Conservation (phyloP, 2,888 invertebrate species). For the Orthosia gracilis region DNA sequence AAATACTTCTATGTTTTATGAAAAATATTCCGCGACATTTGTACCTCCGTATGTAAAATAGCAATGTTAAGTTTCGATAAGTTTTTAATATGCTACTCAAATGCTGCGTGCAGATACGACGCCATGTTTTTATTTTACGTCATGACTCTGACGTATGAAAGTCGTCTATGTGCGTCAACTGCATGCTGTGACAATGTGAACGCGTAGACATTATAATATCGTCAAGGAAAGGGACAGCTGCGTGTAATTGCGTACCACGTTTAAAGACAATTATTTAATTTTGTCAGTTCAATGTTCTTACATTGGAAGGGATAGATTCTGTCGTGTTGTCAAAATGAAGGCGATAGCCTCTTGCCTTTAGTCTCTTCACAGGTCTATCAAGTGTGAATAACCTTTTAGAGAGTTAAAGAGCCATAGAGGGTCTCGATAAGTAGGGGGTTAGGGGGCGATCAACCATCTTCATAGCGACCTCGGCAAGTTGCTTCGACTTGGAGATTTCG, state of each 20-base stretch:
- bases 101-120: constrained; percentile 13
- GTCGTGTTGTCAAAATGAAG: background rate
- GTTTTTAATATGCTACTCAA: background rate
- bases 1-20: no score
- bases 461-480: no score
- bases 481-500: no score
- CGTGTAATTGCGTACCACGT: background rate
- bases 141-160: constrained; percentile 38
- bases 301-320: background rate
- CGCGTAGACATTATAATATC: background rate
- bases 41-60: background rate
- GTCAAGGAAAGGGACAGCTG: background rate
- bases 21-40: no score
- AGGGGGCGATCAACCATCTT: no score
- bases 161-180: constrained; percentile 18
- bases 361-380: no score
- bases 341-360: background rate
- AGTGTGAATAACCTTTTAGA: no score
- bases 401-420: no score
- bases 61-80: background rate
- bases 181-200: constrained; percentile 8
- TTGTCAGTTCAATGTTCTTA: background rate
- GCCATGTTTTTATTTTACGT: constrained; percentile 36
- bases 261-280: constrained; percentile 7
- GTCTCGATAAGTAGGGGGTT: no score